These are phyloP conservation scores for Drosophila pallidifrons DNA, from an alignment of 1,140 invertebrate species.

Conservation along the genomic window DNA sequence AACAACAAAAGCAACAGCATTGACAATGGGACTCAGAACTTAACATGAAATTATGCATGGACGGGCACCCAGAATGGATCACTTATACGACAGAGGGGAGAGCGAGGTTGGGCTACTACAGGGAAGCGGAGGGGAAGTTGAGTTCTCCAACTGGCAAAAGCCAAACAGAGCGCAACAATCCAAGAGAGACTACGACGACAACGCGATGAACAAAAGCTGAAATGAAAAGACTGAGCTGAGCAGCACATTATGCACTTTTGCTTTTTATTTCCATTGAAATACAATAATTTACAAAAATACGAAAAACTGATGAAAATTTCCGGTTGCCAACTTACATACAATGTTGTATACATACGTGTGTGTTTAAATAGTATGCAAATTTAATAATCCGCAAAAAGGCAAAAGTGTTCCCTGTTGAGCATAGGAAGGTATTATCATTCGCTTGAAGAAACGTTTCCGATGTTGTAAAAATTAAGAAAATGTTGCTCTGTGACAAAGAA, in stretches of 20 bases:
- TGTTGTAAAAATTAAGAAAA: background rate
- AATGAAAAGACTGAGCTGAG: constrained; percentile 16
- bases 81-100: background rate
- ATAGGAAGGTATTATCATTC: constrained; percentile 43
- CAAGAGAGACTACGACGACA: constrained; percentile 14
- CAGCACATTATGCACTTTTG: constrained; percentile 70
- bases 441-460: background rate
- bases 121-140: background rate
- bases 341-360: background rate
- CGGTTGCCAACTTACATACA: constrained; percentile 42
- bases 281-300: constrained; percentile 33
- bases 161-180: constrained; percentile 72
- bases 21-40: constrained; percentile 62
- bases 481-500: background rate
- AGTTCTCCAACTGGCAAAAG: constrained; percentile 52
- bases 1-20: constrained; percentile 39
- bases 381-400: constrained; percentile 56
- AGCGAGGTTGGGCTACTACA: background rate
- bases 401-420: constrained; percentile 30
- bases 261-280: constrained; percentile 61
- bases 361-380: constrained; percentile 27
- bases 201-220: constrained; percentile 30
- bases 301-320: constrained; percentile 62
- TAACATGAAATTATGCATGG: constrained; percentile 74
- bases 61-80: constrained; percentile 52